phyloP scores from a whole-genome alignment of 1,140 invertebrate genomes.

The Protaetia brevitarsis region DNA sequence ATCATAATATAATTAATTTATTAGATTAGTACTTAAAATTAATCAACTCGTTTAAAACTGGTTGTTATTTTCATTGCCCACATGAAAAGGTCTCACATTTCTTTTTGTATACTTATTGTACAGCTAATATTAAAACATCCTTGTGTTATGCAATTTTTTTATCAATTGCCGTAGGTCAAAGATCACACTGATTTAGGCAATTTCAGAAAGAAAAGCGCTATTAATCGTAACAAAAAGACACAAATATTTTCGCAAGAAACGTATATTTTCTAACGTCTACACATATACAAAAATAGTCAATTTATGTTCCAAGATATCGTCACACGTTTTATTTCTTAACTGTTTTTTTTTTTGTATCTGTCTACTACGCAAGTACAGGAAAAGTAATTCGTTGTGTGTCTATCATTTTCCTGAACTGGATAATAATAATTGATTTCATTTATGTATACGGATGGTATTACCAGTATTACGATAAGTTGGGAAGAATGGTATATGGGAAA shows the following conservation, averaged over 20 bases:
- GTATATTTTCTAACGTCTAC: constrained; percentile 17
- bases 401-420: background rate
- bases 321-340: constrained; percentile 14
- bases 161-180: no score
- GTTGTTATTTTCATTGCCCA: no score
- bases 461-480: background rate
- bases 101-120: no score
- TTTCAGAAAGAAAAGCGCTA: no score
- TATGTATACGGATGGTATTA: constrained; percentile 2
- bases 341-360: background rate
- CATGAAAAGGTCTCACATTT: no score
- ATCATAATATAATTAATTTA: background rate
- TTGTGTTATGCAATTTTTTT: no score
- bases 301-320: constrained; percentile 18
- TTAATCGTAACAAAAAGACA: background rate
- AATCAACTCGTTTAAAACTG: no score
- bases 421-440: background rate
- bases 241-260: constrained; percentile 14
- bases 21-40: background rate
- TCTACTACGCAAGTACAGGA: background rate
- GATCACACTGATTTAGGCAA: no score
- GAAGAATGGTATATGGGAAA: background rate
- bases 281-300: constrained; percentile 24
- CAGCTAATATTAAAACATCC: no score
- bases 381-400: constrained; percentile 20